Evolutionary conservation across 2,797 vertebrate genomes (phyloP).

Genomic region (Rhadinocentrus ornatus): DNA sequence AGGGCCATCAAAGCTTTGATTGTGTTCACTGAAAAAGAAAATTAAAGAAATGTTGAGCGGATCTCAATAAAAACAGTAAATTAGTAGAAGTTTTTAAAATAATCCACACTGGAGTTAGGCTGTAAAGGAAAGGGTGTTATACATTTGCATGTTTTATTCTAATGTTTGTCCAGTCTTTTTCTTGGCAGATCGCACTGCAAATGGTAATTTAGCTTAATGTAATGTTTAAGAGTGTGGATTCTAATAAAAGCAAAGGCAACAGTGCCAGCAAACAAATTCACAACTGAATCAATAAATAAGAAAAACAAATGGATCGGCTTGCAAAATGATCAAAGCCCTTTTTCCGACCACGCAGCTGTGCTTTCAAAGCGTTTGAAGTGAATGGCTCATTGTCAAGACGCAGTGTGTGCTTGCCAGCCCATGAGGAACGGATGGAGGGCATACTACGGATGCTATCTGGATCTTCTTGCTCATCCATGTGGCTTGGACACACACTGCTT

Average conservation of each 20-base stretch:
- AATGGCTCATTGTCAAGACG: conserved; percentile 74
- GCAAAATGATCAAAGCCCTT: conserved; percentile 75
- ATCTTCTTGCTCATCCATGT: conserved; percentile 49
- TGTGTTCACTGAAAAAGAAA: conserved; percentile 46
- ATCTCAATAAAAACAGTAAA: not conserved
- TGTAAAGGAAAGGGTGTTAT: not conserved
- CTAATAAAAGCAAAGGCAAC: conserved; percentile 33
- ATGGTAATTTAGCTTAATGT: conserved; percentile 11
- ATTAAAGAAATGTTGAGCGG: conserved; percentile 1
- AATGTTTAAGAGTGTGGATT: conserved; percentile 30
- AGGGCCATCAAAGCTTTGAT: conserved; percentile 29
- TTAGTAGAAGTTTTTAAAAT: not conserved
- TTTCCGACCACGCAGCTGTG: conserved; percentile 59
- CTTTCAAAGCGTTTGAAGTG: conserved; percentile 80
- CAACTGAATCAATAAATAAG: conserved; percentile 55
- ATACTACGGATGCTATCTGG: conserved; percentile 59
- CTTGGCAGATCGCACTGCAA: conserved; percentile 6
- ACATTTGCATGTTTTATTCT: not conserved
- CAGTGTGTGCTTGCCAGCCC: conserved; percentile 55
- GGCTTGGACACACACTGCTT: conserved; percentile 54
- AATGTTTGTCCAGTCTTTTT: not conserved
- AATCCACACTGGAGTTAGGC: not conserved
- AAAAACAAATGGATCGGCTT: conserved; percentile 38
- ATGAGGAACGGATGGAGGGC: conserved; percentile 58
- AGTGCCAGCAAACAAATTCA: conserved; percentile 32